Conservation (phyloP, 23 tunicate genomes). For the Trididemnum clinides region DNA sequence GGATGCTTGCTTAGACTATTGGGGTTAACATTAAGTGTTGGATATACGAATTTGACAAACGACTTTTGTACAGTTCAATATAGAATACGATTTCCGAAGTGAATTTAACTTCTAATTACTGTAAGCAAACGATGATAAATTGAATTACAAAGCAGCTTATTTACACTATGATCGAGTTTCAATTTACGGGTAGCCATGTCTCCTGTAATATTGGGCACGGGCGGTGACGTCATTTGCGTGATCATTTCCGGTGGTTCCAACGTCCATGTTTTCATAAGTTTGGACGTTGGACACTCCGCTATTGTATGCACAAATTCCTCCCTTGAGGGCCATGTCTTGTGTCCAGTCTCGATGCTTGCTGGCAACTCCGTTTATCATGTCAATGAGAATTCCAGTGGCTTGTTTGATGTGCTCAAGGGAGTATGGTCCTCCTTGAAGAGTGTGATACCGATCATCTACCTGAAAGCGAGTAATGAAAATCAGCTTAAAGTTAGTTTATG, state of each 20-base stretch:
- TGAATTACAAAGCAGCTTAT: too few species aligned
- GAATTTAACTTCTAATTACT: too few species aligned
- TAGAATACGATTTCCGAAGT: too few species aligned
- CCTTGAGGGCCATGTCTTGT: constrained; percentile 63
- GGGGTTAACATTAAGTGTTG: too few species aligned
- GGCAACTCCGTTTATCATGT: constrained; percentile 76
- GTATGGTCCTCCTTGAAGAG: constrained; percentile 57
- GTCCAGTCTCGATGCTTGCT: constrained; percentile 73
- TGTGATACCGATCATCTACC: constrained; percentile 90
- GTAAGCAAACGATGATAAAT: too few species aligned
- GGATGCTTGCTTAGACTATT: too few species aligned
- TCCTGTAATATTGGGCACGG: constrained; percentile 63
- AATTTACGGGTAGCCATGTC: constrained; percentile 66
- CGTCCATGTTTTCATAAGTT: constrained; percentile 83
- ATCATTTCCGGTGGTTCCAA: constrained; percentile 80
- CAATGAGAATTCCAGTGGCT: constrained; percentile 84
- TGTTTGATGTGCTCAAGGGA: constrained; percentile 69
- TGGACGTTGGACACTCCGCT: constrained; percentile 83
- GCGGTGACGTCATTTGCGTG: constrained; percentile 79
- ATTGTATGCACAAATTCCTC: constrained; percentile 95
- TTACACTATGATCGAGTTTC: too few species aligned
- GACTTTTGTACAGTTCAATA: too few species aligned
- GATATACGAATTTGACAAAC: too few species aligned
- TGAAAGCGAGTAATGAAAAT: too few species aligned
- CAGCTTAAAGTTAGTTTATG: too few species aligned